Conservation (phyloP, 2,797 vertebrate genomes). For the Karalla daura region DNA sequence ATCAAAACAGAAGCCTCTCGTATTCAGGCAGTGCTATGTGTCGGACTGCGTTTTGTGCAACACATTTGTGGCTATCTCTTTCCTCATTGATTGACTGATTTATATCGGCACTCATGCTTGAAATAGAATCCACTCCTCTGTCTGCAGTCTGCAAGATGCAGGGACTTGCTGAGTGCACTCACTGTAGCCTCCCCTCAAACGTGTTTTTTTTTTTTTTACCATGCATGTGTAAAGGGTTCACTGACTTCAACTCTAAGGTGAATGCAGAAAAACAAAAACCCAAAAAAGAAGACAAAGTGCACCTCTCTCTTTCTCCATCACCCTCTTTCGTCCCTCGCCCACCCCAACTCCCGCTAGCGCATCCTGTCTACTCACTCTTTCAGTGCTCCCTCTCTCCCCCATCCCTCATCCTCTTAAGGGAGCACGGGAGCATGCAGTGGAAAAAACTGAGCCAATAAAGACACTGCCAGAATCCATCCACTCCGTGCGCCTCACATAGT, state of each 20-base stretch:
- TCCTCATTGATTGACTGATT: conserved; percentile 74
- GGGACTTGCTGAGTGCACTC: conserved; percentile 6
- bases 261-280: conserved; percentile 24
- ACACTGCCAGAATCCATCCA: conserved; percentile 81
- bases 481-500: conserved; percentile 62
- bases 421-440: conserved; percentile 78
- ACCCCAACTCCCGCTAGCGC: conserved; percentile 21
- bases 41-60: conserved; percentile 38
- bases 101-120: conserved; percentile 76
- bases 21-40: conserved; percentile 49
- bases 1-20: conserved; percentile 57
- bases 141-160: conserved; percentile 46
- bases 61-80: conserved; percentile 61
- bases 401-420: conserved; percentile 82
- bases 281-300: not conserved
- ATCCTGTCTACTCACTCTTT: conserved; percentile 41
- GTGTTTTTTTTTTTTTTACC: conserved; percentile 10
- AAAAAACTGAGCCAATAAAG: conserved; percentile 85
- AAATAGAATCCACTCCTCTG: conserved; percentile 73
- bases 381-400: conserved; percentile 53
- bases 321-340: conserved; percentile 4
- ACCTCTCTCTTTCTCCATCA: conserved; percentile 13
- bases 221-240: conserved; percentile 49
- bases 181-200: conserved; percentile 28
- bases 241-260: conserved; percentile 36